A percentile compares a stretch with the other conserved stretches of the same genome.
These are phyloP conservation scores for Carettochelys insculpta DNA, from an alignment of 2,113 vertebrate genomes.

Conservation along the genomic window DNA sequence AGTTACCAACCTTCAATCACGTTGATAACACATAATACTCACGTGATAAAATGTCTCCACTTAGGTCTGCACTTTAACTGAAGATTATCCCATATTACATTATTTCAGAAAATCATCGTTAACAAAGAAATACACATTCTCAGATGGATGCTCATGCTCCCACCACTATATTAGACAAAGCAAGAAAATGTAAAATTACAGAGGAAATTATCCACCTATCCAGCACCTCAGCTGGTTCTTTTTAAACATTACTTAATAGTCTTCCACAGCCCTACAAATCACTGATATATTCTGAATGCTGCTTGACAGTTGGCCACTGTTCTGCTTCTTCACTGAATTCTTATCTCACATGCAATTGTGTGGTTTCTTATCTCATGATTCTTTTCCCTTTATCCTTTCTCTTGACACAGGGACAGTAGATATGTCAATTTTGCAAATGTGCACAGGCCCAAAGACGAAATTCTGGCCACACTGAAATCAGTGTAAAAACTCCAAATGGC, in stretches of 20 bases:
- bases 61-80: background rate
- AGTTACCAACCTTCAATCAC: background rate
- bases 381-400: constrained; percentile 37
- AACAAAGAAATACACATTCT: background rate
- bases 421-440: constrained; percentile 16
- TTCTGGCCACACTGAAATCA: background rate
- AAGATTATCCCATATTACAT: background rate
- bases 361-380: constrained; percentile 52
- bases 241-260: background rate
- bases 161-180: constrained; percentile 2
- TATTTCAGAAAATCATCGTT: constrained; percentile 8
- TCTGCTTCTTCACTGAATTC: constrained; percentile 31
- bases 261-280: constrained; percentile 3
- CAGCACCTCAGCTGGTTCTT: background rate
- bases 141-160: constrained; percentile 7
- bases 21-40: background rate
- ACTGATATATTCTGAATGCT: background rate
- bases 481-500: background rate
- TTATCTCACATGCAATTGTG: constrained; percentile 53
- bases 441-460: constrained; percentile 42
- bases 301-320: constrained; percentile 29
- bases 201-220: constrained; percentile 5
- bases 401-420: background rate
- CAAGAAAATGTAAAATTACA: background rate
- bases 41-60: background rate